Base-by-base conservation (phyloP, 2,113 vertebrate species). In the Xenus cinereus region DNA sequence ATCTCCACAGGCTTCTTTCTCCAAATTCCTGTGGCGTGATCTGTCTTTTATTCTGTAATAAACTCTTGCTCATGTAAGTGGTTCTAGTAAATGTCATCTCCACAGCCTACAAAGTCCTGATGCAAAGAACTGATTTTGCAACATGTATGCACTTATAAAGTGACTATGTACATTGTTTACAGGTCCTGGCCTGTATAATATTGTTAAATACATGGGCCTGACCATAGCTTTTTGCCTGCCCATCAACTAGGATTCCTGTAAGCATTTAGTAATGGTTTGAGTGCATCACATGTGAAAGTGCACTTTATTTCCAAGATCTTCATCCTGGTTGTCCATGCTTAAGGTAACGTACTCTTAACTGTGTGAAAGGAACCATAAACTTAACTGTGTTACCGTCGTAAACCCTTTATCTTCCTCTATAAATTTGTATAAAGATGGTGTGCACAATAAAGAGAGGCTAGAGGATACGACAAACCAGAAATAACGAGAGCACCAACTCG, bases 71-170 rank as follows among this genome's bases (percentile, higher is more conserved):
- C 83, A 64, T 79, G 32, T 95, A 90, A 94, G 77, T 79, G 41
- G 43, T 84, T 96, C 89, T 97, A 97, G 86, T 93, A 96, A 96
- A 93, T 82, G 84, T 89, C 81, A 60, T 93, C 77, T 85, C 91
- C 51, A 76, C 10, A 48, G 66, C 57, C 91, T 94, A 77, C 62
- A 39, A 87, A 76, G 45, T 67, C 85, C 51, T 63, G 79, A 85
- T 85, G 54, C 59, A 64, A 84, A 75, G 60, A 51, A 74, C 48
- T 63, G 79, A 96, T 94, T 93, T 94, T 90, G 95, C 85, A 96
- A 93, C 21, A 3, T 4, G 14, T 86, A 13, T 51, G 60, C 48
- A 26, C 30, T 2, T 74, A 54, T 41, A n/a, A 83, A 93, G 68
- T 68, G 46, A 45, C 66, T 94, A 2, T 67, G 60, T 56, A 37